A percentile compares a stretch with the other conserved stretches of the same genome.
phyloP scores from a whole-genome alignment of 2,888 invertebrate genomes.

The Euzetes globulus region DNA sequence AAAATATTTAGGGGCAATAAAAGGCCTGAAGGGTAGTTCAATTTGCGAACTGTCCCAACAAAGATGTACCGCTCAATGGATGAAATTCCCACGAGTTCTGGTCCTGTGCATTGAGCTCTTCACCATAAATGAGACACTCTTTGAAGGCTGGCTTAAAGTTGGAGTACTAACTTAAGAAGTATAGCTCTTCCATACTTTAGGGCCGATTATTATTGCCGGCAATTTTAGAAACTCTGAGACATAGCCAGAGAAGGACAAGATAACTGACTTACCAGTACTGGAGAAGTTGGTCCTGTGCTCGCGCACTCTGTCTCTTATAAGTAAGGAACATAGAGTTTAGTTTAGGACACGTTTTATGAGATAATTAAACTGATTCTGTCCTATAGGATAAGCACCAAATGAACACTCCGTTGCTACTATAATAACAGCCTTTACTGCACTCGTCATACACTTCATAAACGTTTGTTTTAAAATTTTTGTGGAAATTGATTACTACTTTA shows the following conservation, averaged over 20 bases:
- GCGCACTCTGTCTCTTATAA: not conserved
- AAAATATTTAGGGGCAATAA: conserved; percentile 27
- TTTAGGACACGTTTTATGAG: conserved; percentile 27
- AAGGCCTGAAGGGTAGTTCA: conserved; percentile 25
- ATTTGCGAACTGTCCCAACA: conserved; percentile 25
- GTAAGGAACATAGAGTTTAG: not conserved
- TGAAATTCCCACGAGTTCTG: conserved; percentile 27
- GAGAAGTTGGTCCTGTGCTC: not conserved
- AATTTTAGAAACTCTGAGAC: conserved; percentile 1
- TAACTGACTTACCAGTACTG: conserved; percentile 1
- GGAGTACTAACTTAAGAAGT: conserved; percentile 17
- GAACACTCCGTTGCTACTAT: conserved; percentile 6
- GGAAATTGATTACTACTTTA: not conserved
- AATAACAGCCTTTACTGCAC: conserved; percentile 8
- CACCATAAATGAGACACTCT: conserved; percentile 20
- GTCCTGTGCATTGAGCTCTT: not conserved
- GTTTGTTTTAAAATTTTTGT: not conserved
- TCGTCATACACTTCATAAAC: conserved; percentile 20
- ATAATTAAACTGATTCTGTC: conserved; percentile 20
- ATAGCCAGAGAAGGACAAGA: conserved; percentile 20
- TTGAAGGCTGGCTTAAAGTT: not conserved
- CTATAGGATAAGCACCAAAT: conserved; percentile 6
- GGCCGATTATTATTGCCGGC: conserved; percentile 7
- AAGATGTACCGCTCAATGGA: conserved; percentile 28
- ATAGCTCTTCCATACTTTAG: not conserved